Base-by-base conservation (phyloP, 2,113 vertebrate species). In the Pycnonotus jocosus region DNA sequence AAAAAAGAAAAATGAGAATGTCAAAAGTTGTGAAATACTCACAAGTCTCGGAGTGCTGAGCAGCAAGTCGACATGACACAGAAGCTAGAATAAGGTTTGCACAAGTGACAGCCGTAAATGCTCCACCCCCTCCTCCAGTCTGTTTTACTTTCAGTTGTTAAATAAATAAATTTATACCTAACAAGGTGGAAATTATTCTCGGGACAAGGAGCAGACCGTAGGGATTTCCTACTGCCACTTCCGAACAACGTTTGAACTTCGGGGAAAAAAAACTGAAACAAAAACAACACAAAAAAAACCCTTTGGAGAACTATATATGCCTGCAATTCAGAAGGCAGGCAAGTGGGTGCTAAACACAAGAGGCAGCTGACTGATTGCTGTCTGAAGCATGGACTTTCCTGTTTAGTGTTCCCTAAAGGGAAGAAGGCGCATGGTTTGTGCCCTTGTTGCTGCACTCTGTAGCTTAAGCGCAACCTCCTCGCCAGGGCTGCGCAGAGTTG, bases 121-220 rank as follows among this genome's bases (percentile, higher is more conserved):
- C 94, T 94, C 95, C 94, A 50, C 90, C 85, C 79, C 68, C 85
- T 66, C 9, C 90, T 83, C 17, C 19, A 1, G 51, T 58, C 85
- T 50, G 27, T 96, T 97, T 97, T 95, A 90, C 95, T 96, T 97
- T 97, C 96, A 68, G 60, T 96, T 95, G 71, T 88, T 93, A 80
- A 7, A 54, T 74, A 90, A 92, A 78, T 53, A 53, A n/a, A 53
- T 53, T 69, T 71, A 12, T 79, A 30, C 37, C 9, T 47, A 48
- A 33, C 37, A n/a, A 6, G 1, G 30, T 79, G 66, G 65, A 61
- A 84, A 78, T 45, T 68, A 37, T 30, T 81, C 51, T 42, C 20
- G 19, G 8, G 2, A 25, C 28, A 71, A 62, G 50, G 3, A 73
- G 5, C 24, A 54, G 23, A 21, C 2, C 2, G 1, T 1, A 51